Conservation (phyloP, 2,113 vertebrate species). For the Coryphaenoides rupestris region DNA sequence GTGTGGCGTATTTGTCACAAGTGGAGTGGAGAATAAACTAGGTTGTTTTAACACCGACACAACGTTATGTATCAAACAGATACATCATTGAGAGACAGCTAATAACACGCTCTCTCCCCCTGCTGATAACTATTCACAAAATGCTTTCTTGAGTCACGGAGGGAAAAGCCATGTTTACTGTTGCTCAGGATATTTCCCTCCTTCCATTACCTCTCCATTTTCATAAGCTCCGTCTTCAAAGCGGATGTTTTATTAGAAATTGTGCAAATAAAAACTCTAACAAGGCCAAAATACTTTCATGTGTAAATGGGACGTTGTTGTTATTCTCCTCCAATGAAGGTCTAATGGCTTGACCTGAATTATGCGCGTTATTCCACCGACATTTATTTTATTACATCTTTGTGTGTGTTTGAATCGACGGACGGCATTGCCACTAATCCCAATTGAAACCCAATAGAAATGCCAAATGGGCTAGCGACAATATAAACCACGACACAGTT, state of each 20-base stretch:
- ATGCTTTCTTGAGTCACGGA: not conserved
- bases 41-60: constrained; percentile 13
- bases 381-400: too few species aligned
- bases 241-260: not conserved
- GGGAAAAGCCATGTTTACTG: not conserved
- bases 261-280: not conserved
- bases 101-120: not conserved
- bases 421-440: too few species aligned
- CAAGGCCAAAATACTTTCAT: not conserved
- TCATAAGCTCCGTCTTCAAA: not conserved
- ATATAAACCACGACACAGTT: too few species aligned
- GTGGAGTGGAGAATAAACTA: constrained; percentile 16
- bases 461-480: too few species aligned
- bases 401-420: too few species aligned
- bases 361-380: too few species aligned
- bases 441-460: too few species aligned
- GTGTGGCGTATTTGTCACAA: not conserved
- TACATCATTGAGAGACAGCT: not conserved
- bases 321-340: not conserved
- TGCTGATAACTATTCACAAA: not conserved
- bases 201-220: not conserved
- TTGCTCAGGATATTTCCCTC: not conserved
- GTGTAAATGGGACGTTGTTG: not conserved
- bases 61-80: constrained; percentile 2
- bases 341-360: too few species aligned